These are phyloP conservation scores for Xenopus laevis DNA, from an alignment of 2,113 vertebrate species.

Conservation along the genomic window DNA sequence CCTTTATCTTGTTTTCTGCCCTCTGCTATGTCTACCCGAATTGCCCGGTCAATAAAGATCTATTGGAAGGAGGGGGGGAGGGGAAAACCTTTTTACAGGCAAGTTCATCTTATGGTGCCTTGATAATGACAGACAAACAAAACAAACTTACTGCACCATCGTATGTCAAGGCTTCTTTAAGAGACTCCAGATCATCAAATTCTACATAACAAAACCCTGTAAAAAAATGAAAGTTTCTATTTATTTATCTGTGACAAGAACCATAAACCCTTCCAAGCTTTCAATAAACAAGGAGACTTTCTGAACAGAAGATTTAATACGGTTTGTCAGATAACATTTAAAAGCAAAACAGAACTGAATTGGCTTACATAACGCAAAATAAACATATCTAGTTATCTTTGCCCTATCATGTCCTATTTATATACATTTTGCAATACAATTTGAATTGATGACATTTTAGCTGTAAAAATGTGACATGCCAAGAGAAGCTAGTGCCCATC, in stretches of 20 bases:
- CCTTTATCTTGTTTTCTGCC: slow-evolving; percentile 91
- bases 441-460: too few relatives aligned
- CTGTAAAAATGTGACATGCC: too few relatives aligned
- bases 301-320: too few relatives aligned
- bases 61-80: slow-evolving; percentile 54
- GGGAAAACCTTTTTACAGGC: background rate
- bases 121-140: background rate
- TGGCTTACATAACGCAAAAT: too few relatives aligned
- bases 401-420: too few relatives aligned
- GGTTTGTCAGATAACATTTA: too few relatives aligned
- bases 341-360: too few relatives aligned
- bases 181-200: slow-evolving; percentile 94
- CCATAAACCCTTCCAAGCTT: background rate
- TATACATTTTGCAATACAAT: too few relatives aligned
- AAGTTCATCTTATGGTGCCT: background rate
- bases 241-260: too few relatives aligned
- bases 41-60: slow-evolving; percentile 80
- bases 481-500: too few relatives aligned
- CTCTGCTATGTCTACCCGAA: slow-evolving; percentile 97
- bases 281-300: too few relatives aligned
- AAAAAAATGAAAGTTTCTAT: slow-evolving; percentile 44
- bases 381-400: too few relatives aligned
- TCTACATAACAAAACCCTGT: slow-evolving; percentile 98
- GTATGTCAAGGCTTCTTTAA: slow-evolving; percentile 94
- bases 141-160: slow-evolving; percentile 90